phyloP scores from a whole-genome alignment of 2,797 vertebrate genomes.

The Notolabrus celidotus region DNA sequence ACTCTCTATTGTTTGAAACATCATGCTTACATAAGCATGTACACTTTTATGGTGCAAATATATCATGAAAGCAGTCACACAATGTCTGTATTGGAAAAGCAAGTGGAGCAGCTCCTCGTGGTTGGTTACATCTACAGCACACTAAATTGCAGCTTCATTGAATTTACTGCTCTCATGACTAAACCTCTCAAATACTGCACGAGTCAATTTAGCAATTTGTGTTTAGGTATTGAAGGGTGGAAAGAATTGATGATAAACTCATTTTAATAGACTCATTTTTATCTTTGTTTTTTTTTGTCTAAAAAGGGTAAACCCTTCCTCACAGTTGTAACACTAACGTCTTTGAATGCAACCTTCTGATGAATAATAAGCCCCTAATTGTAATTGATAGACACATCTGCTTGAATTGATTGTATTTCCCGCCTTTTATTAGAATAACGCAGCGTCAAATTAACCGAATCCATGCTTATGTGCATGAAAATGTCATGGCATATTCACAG shows the following conservation, averaged over 20 bases:
- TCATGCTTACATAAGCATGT: conserved; percentile 5
- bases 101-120: conserved; percentile 23
- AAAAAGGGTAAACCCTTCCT: conserved; percentile 30
- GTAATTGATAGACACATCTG: conserved; percentile 54
- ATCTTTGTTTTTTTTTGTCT: not conserved
- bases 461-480: conserved; percentile 40
- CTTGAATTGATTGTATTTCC: conserved; percentile 42
- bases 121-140: conserved; percentile 24
- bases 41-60: not conserved
- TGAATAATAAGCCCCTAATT: conserved; percentile 40
- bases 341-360: conserved; percentile 20
- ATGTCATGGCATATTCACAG: conserved; percentile 47
- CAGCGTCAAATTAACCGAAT: conserved; percentile 27
- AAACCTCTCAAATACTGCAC: conserved; percentile 35
- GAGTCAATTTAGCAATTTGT: conserved; percentile 48
- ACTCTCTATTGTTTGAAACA: conserved; percentile 4
- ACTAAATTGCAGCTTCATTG: conserved; percentile 22
- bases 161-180: conserved; percentile 46
- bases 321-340: conserved; percentile 15
- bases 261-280: conserved; percentile 30
- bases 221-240: conserved; percentile 29
- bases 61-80: conserved; percentile 11
- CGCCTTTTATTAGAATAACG: conserved; percentile 24
- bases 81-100: conserved; percentile 13
- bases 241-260: conserved; percentile 31